A percentile compares a stretch with the other conserved stretches of the same genome.
Evolutionary conservation across 2,113 vertebrate species (phyloP).

Genomic region (Ondatra zibethicus): DNA sequence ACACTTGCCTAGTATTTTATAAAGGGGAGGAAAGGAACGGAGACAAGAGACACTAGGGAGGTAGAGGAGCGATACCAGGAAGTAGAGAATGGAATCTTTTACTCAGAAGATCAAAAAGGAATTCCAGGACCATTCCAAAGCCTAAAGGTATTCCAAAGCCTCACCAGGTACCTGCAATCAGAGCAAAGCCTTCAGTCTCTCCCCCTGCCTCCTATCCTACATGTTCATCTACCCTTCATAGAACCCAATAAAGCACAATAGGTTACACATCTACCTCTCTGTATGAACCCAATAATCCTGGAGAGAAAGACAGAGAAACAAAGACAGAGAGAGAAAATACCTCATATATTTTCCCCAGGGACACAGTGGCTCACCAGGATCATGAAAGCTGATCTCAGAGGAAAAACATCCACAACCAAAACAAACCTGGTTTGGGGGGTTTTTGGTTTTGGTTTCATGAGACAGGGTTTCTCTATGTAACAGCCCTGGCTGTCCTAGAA

Average conservation of each 20-base stretch:
- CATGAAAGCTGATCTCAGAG: neutral
- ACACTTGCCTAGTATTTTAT: neutral
- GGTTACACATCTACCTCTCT: neutral
- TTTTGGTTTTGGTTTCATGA: neutral
- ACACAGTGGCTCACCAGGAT: neutral
- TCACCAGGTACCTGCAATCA: neutral
- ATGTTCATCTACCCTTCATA: neutral
- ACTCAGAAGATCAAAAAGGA: slow-evolving; percentile 20
- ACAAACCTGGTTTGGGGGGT: neutral
- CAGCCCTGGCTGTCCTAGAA: neutral
- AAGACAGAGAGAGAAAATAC: neutral
- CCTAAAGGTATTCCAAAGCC: neutral
- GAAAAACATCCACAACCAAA: neutral
- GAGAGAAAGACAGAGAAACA: neutral
- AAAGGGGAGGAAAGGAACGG: neutral
- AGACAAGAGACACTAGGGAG: neutral
- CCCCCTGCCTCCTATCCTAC: neutral
- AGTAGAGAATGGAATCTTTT: neutral
- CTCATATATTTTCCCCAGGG: neutral
- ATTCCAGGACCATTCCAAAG: slow-evolving; percentile 30
- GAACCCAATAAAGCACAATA: neutral
- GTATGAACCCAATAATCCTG: neutral
- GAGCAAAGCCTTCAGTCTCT: neutral
- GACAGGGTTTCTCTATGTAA: neutral
- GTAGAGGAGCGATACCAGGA: neutral